Base-by-base conservation (phyloP, 1,140 invertebrate genomes). In the Pollicipes pollicipes region DNA sequence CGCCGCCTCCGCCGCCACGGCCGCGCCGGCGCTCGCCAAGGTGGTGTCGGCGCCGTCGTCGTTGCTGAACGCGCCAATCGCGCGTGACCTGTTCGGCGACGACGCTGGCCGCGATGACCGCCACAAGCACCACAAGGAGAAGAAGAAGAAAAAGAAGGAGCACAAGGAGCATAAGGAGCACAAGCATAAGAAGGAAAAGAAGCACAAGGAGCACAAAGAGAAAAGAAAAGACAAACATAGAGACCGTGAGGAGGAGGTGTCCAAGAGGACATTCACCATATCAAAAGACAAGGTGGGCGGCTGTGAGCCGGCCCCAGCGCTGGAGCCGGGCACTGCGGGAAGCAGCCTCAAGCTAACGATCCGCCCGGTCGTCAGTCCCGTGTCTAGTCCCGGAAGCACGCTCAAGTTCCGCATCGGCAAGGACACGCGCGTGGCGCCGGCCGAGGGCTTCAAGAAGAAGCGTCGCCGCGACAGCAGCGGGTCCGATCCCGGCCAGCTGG, bases 131-230 rank as follows among this genome's bases (percentile, higher is more conserved):
- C n/a, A 64, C 27, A 24, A 27, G 24, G 63, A 64, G 63, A 64
- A 64, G 26, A 64, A 64, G 27, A 64, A 64, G 63, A 64, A 64
- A 27, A 64, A 64, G 63, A 64, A 64, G 27, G 63, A 64, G 27
- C 63, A 64, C 63, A 64, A 64, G 26, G 63, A 64, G 63, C 63
- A 64, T 64, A 64, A 64, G 63, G 63, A 24, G 63, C 63, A 64
- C 24, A 64, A 64, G 63, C 24, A 24, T 6, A 64, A 64, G 63
- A 64, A 64, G 27, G 63, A n/a, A 16, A 64, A 64, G 27, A n/a
- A 64, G 63, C 6, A 64, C 3, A 24, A 64, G 24, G 24, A 64
- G 63, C 10, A 45, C 37, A 45, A 45, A 24, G 37, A 45, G 10
- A 13, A 13, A 45, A 45, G 24, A 24, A 45, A 45, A 24, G 27